phyloP scores from a whole-genome alignment of 2,113 vertebrate species.

The Cathartes aura region DNA sequence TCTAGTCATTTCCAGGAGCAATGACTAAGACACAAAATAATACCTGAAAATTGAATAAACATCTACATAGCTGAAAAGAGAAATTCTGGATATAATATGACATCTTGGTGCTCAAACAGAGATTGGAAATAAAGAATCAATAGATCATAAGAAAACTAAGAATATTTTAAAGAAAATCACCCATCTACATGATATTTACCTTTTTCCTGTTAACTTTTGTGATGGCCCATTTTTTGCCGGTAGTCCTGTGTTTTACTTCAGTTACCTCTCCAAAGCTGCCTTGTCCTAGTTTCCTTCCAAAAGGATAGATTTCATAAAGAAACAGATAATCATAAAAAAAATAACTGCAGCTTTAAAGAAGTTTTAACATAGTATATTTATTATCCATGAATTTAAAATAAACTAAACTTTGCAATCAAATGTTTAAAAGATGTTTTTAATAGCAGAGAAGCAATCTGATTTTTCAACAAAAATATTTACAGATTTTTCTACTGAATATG shows the following conservation, averaged over 20 bases:
- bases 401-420: not conserved
- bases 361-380: not conserved
- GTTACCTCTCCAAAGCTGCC: conserved; percentile 85
- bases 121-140: not conserved
- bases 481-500: not conserved
- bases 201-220: conserved; percentile 85
- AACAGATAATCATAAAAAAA: conserved; percentile 4
- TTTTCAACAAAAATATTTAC: not conserved
- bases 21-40: not conserved
- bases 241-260: conserved; percentile 81
- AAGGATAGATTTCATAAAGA: conserved; percentile 80
- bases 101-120: not conserved
- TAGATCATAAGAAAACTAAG: not conserved
- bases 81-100: not conserved
- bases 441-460: not conserved
- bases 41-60: not conserved
- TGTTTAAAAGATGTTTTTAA: not conserved
- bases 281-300: conserved; percentile 84
- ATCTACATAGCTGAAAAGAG: not conserved
- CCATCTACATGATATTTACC: conserved; percentile 61
- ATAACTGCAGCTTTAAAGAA: not conserved
- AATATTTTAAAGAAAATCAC: not conserved
- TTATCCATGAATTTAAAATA: not conserved
- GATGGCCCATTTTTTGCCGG: conserved; percentile 81
- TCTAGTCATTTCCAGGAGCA: not conserved